Conservation (phyloP, 1,140 invertebrate species). For the Drosophila santomea region DNA sequence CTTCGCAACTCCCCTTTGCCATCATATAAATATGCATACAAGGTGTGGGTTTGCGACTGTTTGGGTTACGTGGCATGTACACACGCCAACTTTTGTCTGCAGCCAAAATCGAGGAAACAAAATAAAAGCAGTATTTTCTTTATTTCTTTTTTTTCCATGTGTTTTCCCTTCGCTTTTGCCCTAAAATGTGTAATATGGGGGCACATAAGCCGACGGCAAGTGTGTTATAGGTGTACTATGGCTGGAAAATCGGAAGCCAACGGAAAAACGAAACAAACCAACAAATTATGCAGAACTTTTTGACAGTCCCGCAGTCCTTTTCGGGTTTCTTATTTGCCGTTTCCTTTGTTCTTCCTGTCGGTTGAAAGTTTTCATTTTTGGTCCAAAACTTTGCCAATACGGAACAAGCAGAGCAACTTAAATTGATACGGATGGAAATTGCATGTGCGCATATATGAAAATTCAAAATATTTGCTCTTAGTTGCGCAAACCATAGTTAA, state of each 20-base stretch:
- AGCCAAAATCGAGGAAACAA: constrained; percentile 74
- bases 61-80: constrained; percentile 38
- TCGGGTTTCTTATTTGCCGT: constrained; percentile 7
- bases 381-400: constrained; percentile 21
- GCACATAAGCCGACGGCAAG: constrained; percentile 49
- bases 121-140: constrained; percentile 55
- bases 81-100: constrained; percentile 72
- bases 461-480: no score
- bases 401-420: constrained; percentile 25
- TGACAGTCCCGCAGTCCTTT: constrained; percentile 42
- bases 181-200: constrained; percentile 24
- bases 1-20: constrained; percentile 2
- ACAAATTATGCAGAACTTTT: constrained; percentile 68
- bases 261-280: constrained; percentile 32
- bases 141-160: constrained; percentile 6
- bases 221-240: constrained; percentile 56
- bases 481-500: no score
- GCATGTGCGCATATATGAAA: constrained; percentile 3
- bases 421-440: constrained; percentile 17
- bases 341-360: constrained; percentile 42
- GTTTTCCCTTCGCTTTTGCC: constrained; percentile 9
- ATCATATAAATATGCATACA: constrained; percentile 40
- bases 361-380: constrained; percentile 20
- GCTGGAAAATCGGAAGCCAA: constrained; percentile 28
- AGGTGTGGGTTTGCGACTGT: constrained; percentile 20